A percentile compares a stretch with the other conserved stretches of the same genome.
Evolutionary conservation across 1,140 invertebrate species (phyloP).

Genomic region (Pygmarrhopalites habei): DNA sequence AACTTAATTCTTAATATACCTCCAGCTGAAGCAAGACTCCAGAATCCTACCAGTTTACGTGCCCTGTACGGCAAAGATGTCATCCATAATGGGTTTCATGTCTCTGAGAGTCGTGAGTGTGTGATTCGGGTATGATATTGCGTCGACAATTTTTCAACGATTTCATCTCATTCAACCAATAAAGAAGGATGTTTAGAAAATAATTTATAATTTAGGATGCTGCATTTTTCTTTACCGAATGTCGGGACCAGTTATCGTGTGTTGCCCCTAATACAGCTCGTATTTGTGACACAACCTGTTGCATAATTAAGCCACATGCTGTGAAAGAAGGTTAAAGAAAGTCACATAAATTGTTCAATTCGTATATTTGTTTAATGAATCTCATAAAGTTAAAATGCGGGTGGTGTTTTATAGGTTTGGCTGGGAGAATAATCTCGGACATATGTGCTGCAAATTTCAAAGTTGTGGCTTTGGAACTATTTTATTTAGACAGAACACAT

Average conservation of each 20-base stretch:
- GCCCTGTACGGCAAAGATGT: slow-evolving; percentile 65
- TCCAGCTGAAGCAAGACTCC: slow-evolving; percentile 52
- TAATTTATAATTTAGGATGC: slow-evolving; percentile 44
- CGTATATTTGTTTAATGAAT: no score
- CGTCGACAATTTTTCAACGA: not conserved
- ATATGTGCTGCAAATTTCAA: slow-evolving; percentile 67
- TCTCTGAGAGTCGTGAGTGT: slow-evolving; percentile 52
- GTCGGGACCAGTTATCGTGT: slow-evolving; percentile 38
- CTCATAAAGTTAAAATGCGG: no score
- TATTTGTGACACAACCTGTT: slow-evolving; percentile 65
- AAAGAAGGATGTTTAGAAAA: no score
- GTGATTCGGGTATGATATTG: slow-evolving; percentile 52
- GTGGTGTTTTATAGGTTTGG: slow-evolving; percentile 45
- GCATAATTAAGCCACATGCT: slow-evolving; percentile 87
- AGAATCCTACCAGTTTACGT: slow-evolving; percentile 56
- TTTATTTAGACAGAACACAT: slow-evolving; percentile 66
- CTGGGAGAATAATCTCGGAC: slow-evolving; percentile 62
- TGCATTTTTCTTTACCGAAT: slow-evolving; percentile 61
- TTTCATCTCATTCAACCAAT: no score
- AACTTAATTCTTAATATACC: no score
- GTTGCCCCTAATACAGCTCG: slow-evolving; percentile 43
- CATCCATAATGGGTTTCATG: slow-evolving; percentile 64
- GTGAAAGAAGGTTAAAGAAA: slow-evolving; percentile 67
- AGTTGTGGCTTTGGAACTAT: slow-evolving; percentile 71
- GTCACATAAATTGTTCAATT: no score